Evolutionary conservation across 2,888 invertebrate genomes (phyloP), one percentile per base, ranked within the genome.

Genomic region (Anorthoa munda): DNA sequence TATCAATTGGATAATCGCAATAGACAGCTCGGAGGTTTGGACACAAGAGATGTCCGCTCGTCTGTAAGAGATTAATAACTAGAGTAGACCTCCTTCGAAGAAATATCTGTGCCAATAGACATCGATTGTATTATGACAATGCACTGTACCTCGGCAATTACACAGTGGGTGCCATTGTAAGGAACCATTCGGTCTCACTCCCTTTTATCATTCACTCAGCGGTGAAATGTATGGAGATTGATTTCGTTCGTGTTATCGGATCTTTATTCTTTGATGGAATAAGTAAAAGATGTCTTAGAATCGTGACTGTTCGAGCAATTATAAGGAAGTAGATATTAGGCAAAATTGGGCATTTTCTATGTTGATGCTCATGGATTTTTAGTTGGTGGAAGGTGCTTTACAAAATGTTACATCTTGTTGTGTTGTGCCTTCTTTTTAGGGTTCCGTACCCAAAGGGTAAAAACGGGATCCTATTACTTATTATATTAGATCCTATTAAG

Each of bases 101-200:
- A 83, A 84, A 88, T 86, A 88, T 87, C 87, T 85, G 85, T 82
- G 81, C 82, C 88, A 87, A 90, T 90, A 90, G 90, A 87, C 86
- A 84, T 87, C 90, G 89, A 92, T 92, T 91, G 89, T 90, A 89
- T 91, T 92, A 92, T 93, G 87, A 90, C 90, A 92, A 91, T 91
- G 92, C 91, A 90, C 88, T 92, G 89, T 89, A 86, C 87, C 89
- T 86, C 88, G 78, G 90, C 92, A 93, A 93, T 93, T 92, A 93
- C 92, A 89, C 87, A 88, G 89, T 85, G 87, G 90, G 85, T 77
- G 84, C 89, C 86, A 90, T 92, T 92, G 92, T 91, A 86, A 89
- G 87, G 87, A 87, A 87, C 85, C 84, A 85, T 84, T 85, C 79
- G 80, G 80, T 89, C 88, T 87, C 83, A 84, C 80, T 84, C 81